Evolutionary conservation across 2,797 vertebrate genomes (phyloP).

Genomic region (Sebastes jordani): DNA sequence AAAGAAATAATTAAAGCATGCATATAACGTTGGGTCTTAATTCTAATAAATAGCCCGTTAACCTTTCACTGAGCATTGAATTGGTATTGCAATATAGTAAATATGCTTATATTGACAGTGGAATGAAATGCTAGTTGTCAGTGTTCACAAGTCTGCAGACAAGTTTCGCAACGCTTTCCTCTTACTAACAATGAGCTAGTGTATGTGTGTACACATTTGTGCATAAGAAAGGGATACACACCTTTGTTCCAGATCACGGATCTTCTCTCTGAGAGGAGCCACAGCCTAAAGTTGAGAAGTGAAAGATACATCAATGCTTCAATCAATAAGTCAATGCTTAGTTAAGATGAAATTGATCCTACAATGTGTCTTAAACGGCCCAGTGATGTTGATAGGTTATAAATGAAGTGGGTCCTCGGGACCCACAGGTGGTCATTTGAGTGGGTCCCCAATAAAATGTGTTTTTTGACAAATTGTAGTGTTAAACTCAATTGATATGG

Average conservation of each 20-base stretch:
- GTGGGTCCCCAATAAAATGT: not conserved
- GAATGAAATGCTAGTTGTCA: not conserved
- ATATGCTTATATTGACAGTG: not conserved
- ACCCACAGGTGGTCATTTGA: not conserved
- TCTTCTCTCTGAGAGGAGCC: slow-evolving; percentile 95
- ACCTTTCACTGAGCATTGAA: not conserved
- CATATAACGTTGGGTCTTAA: not conserved
- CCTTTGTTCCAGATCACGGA: slow-evolving; percentile 97
- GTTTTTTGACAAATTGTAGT: not conserved
- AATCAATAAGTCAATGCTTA: not conserved
- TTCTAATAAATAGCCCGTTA: not conserved
- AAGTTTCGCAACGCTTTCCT: not conserved
- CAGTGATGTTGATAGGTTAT: not conserved
- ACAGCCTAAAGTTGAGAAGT: slow-evolving; percentile 83
- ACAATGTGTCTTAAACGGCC: not conserved
- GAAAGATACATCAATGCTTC: not conserved
- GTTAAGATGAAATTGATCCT: not conserved
- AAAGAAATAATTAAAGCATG: not conserved
- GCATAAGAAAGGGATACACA: slow-evolving; percentile 58
- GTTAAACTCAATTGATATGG: not conserved
- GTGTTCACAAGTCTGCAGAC: not conserved
- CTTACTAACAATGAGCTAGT: not conserved
- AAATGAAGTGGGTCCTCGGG: not conserved
- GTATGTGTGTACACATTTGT: not conserved
- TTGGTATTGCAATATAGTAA: not conserved